Conservation (phyloP, 1,140 invertebrate genomes). For the Thereuonema tuberculata region DNA sequence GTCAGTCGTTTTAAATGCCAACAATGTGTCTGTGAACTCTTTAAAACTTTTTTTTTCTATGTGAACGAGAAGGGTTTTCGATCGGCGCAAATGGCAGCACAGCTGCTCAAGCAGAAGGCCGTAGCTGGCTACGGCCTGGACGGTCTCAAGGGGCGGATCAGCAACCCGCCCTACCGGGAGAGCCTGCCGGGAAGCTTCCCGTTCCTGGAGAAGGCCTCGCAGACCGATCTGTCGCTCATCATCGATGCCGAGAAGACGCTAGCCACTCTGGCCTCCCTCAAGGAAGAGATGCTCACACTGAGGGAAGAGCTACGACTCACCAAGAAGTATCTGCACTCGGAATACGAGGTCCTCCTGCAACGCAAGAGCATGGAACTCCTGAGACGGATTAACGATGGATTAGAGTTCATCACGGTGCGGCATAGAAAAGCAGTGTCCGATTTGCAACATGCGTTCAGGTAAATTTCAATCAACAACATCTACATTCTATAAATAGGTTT, state of each 20-base stretch:
- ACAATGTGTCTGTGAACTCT: too few relatives aligned
- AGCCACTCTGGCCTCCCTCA: background rate
- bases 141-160: background rate
- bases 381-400: too few relatives aligned
- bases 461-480: too few relatives aligned
- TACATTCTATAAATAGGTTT: too few relatives aligned
- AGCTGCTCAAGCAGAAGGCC: background rate
- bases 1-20: too few relatives aligned
- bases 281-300: background rate
- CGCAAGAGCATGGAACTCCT: background rate
- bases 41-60: too few relatives aligned
- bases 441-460: too few relatives aligned
- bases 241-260: slow-evolving; percentile 1
- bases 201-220: background rate
- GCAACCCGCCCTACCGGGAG: slow-evolving; percentile 1
- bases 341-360: background rate
- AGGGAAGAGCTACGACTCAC: background rate
- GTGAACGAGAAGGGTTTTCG: too few relatives aligned
- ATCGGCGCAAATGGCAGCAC: background rate
- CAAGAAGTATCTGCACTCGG: slow-evolving; percentile 1
- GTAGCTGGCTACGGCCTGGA: background rate
- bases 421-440: too few relatives aligned
- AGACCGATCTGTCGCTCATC: slow-evolving; percentile 2
- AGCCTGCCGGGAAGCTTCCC: background rate
- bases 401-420: too few relatives aligned